A percentile compares a stretch with the other conserved stretches of the same genome.
These are phyloP conservation scores for Trilocha varians DNA, from an alignment of 2,888 invertebrate species.

Conservation along the genomic window DNA sequence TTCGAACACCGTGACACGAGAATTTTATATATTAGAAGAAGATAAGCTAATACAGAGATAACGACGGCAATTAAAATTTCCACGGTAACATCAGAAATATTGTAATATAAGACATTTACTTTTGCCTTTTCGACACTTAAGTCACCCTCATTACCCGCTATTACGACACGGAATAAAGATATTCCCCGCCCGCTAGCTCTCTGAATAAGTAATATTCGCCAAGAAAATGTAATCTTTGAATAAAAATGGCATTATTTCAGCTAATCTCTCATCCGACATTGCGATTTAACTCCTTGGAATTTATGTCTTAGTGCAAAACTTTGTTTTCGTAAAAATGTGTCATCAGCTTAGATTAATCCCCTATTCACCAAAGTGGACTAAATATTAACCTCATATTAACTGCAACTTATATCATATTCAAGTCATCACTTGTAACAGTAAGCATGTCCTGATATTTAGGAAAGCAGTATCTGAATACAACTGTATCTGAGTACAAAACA, in stretches of 20 bases:
- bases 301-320: background rate
- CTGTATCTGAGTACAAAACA: too few relatives aligned
- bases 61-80: background rate
- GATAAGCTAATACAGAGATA: background rate
- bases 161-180: background rate
- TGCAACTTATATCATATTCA: too few relatives aligned
- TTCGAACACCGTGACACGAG: too few relatives aligned
- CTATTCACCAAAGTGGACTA: too few relatives aligned
- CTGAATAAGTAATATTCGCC: slow-evolving; percentile 8
- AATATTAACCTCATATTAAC: too few relatives aligned
- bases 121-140: background rate
- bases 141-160: background rate
- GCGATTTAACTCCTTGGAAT: background rate
- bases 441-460: too few relatives aligned
- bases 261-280: slow-evolving; percentile 9
- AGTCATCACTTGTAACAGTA: too few relatives aligned
- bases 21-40: too few relatives aligned
- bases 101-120: background rate
- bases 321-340: too few relatives aligned
- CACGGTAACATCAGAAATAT: background rate
- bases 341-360: too few relatives aligned
- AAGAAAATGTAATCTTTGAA: slow-evolving; percentile 10
- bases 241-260: slow-evolving; percentile 15
- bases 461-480: too few relatives aligned
- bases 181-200: background rate